These are phyloP conservation scores for Apamea crenata DNA, from an alignment of 2,888 invertebrate genomes.

Conservation along the genomic window DNA sequence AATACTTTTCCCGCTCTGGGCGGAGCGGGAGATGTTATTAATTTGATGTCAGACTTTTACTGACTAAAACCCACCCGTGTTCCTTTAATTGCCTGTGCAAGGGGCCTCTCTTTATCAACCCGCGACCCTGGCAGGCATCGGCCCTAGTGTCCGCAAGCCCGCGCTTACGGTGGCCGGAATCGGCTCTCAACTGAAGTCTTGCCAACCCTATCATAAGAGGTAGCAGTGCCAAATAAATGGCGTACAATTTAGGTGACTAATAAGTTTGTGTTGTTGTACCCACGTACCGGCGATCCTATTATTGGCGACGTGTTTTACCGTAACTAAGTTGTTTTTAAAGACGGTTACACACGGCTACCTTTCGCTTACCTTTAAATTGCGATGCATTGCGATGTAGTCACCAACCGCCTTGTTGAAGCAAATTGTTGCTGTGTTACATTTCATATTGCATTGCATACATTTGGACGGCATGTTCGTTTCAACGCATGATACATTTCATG, in stretches of 20 bases:
- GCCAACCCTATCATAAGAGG: slow-evolving; percentile 41
- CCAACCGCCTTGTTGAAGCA: no score
- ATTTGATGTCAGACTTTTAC: no score
- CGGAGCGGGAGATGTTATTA: no score
- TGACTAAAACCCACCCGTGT: no score
- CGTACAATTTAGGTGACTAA: slow-evolving; percentile 71
- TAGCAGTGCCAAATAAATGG: slow-evolving; percentile 66
- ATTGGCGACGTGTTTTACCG: slow-evolving; percentile 59
- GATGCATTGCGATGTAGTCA: background rate
- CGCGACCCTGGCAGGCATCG: no score
- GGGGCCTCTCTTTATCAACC: no score
- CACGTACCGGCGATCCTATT: slow-evolving; percentile 65
- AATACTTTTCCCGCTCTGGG: no score
- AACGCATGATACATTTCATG: background rate
- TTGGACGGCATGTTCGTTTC: background rate
- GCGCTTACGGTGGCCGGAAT: no score
- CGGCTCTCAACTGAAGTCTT: background rate
- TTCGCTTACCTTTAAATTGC: background rate
- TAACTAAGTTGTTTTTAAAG: background rate
- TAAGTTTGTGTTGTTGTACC: slow-evolving; percentile 68
- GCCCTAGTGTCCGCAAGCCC: no score
- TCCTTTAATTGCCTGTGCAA: no score
- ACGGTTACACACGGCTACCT: background rate
- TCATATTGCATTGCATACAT: background rate
- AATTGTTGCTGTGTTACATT: background rate